phyloP scores from a whole-genome alignment of 2,113 vertebrate species.

The Amazona guildingii region DNA sequence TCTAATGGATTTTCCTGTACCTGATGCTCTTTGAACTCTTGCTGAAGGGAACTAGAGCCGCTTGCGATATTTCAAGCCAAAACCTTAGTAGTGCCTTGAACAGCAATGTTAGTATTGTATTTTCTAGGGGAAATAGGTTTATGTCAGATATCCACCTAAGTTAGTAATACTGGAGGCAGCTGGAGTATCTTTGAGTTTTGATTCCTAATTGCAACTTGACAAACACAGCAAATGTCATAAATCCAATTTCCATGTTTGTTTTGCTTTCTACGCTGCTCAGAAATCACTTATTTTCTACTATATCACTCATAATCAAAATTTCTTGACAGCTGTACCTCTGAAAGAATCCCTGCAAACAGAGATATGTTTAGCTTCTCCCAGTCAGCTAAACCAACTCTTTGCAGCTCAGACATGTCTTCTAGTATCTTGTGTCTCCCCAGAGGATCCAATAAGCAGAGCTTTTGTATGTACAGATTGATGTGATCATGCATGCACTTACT shows the following conservation, averaged over 20 bases:
- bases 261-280: neutral
- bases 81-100: neutral
- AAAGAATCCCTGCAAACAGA: neutral
- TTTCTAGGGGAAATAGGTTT: neutral
- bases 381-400: neutral
- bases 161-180: neutral
- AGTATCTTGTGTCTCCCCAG: neutral
- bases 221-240: neutral
- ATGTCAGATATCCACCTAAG: neutral
- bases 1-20: neutral
- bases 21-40: neutral
- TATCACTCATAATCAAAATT: neutral
- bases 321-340: neutral
- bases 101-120: neutral
- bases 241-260: neutral
- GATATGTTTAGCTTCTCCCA: neutral
- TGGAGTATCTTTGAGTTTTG: neutral
- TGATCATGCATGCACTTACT: neutral
- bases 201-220: neutral
- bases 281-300: neutral
- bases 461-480: neutral
- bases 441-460: neutral
- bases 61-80: neutral
- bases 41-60: neutral
- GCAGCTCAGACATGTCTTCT: neutral